These are phyloP conservation scores for Malurus splendens DNA, from an alignment of 2,797 vertebrate genomes.

Conservation along the genomic window DNA sequence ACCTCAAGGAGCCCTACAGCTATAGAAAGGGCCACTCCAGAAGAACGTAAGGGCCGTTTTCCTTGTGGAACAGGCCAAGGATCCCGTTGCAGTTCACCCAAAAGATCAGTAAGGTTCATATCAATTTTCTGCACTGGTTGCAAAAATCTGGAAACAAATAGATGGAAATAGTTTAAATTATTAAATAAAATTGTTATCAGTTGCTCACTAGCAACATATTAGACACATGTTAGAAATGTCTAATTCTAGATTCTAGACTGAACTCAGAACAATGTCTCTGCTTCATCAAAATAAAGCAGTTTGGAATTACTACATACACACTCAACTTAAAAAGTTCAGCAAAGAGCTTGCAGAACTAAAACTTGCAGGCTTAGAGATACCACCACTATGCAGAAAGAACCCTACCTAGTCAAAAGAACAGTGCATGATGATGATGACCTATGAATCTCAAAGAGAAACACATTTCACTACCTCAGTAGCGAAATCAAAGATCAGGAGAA, in stretches of 20 bases:
- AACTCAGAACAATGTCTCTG: not conserved
- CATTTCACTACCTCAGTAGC: not conserved
- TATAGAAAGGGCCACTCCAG: slow-evolving; percentile 92
- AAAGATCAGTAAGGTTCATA: slow-evolving; percentile 96
- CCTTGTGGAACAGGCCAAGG: slow-evolving; percentile 96
- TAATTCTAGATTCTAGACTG: not conserved
- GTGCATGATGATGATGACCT: not conserved
- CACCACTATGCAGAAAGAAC: not conserved
- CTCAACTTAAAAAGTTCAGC: not conserved
- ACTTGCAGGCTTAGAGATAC: not conserved
- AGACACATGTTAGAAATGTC: not conserved
- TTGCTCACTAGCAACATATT: not conserved
- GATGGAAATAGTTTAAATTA: not conserved
- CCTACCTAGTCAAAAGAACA: not conserved
- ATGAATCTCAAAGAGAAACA: not conserved
- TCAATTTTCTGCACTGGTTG: slow-evolving; percentile 96
- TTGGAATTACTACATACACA: not conserved
- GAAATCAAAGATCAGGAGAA: not conserved
- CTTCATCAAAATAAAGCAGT: not conserved
- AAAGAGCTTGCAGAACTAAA: not conserved
- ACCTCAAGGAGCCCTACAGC: slow-evolving; percentile 95
- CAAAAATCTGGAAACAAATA: slow-evolving; percentile 79
- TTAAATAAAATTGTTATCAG: not conserved
- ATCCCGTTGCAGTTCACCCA: slow-evolving; percentile 93
- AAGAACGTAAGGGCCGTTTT: slow-evolving; percentile 89